Evolutionary conservation across 2,113 vertebrate genomes (phyloP), one percentile per base, ranked within the genome.

Genomic region (Stigmatopora nigra): DNA sequence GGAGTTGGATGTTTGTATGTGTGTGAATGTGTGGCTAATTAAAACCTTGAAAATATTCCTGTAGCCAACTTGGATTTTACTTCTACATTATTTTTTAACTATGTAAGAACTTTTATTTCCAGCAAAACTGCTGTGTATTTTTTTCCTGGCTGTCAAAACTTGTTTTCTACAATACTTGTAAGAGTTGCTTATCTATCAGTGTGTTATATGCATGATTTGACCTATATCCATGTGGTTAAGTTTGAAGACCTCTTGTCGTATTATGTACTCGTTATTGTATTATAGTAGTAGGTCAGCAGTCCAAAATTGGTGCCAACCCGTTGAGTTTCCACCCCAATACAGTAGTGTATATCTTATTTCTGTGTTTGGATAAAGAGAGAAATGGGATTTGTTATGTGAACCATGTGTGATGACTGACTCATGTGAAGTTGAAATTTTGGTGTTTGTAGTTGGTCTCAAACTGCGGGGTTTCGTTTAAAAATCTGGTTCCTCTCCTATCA

Each of bases 361-460:
- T 70, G 63, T 82, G 83, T 84, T 85, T 77, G 79, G 65, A 10
- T 41, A 69, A 77, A 71, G 76, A 82, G 78, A 78, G 78, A 74
- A 79, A 79, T 81, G 74, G 59, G 70, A 65, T 79, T 77, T 80
- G 67, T 88, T 88, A 87, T 88, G 75, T 80, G 82, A 90, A 89
- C 86, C 90, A 90, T 86, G 75, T 90, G 89, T 83, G 86, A 79
- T 68, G 77, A 53, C 83, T 56, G 72, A 81, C 44, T 68, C 83
- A 87, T 79, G 72, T 83, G 63, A 78, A 65, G 71, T 85, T 83
- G 78, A 82, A 83, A 68, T 73, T 71, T 62, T 45, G 0, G 17
- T 22, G 22, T 13, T 1, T 38, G 56, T n/a, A 64, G 66, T 41
- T 10, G 65, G 70, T 57, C 73, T 79, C 64, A 73, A 63, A 74